These are phyloP conservation scores for Phlogophora meticulosa DNA, from an alignment of 2,888 invertebrate genomes.

Conservation along the genomic window DNA sequence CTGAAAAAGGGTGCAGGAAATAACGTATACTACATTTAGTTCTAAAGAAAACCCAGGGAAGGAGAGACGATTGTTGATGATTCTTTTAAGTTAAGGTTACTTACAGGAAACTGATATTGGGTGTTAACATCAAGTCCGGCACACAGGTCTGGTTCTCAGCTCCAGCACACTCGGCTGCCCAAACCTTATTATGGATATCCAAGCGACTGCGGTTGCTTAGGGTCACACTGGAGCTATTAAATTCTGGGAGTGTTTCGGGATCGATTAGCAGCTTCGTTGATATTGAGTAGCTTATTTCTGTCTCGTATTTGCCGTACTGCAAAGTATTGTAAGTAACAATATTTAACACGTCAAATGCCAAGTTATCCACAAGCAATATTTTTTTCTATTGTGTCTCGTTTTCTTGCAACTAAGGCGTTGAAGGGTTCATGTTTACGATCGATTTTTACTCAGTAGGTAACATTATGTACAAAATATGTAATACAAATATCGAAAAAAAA, in stretches of 20 bases:
- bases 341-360: too few species aligned
- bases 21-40: too few species aligned
- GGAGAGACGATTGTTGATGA: too few species aligned
- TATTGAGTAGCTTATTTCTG: conserved; percentile 67
- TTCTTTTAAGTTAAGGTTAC: conserved; percentile 10
- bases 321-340: too few species aligned
- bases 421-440: too few species aligned
- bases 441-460: too few species aligned
- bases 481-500: too few species aligned
- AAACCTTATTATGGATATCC: conserved; percentile 25
- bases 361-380: too few species aligned
- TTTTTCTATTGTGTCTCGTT: too few species aligned
- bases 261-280: conserved; percentile 61
- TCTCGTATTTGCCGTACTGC: conserved; percentile 70
- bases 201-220: conserved; percentile 70
- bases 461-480: too few species aligned
- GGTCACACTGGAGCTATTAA: conserved; percentile 61
- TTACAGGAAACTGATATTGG: conserved; percentile 60
- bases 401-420: too few species aligned
- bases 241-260: conserved; percentile 41
- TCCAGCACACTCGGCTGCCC: conserved; percentile 70
- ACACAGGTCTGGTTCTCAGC: conserved; percentile 55
- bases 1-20: conserved; percentile 12
- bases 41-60: too few species aligned
- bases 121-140: conserved; percentile 59